phyloP scores from a whole-genome alignment of 2,888 invertebrate genomes.

The Drosophila colorata region DNA sequence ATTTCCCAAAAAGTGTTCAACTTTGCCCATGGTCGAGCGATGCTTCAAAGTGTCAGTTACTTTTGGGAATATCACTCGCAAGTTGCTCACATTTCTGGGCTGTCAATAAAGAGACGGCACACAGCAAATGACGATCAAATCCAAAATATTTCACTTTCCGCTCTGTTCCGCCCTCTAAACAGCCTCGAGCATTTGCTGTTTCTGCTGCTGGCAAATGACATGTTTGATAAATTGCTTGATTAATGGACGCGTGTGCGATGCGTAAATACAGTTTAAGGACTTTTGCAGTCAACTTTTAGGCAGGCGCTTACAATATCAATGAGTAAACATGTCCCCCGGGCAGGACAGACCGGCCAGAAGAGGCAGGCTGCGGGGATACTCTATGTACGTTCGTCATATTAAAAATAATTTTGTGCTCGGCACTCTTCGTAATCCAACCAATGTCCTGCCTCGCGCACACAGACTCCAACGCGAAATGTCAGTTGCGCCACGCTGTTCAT shows the following conservation, averaged over 20 bases:
- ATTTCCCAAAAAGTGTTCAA: neutral
- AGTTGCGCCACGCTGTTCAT: conserved; percentile 63
- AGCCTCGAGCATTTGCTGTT: neutral
- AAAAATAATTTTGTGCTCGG: conserved; percentile 61
- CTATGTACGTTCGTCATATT: conserved; percentile 52
- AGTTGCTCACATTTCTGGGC: conserved; percentile 28
- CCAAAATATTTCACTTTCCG: conserved; percentile 1
- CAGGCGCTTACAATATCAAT: conserved; percentile 52
- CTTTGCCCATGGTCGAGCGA: neutral
- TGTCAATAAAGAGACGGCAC: conserved; percentile 21
- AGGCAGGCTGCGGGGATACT: conserved; percentile 27
- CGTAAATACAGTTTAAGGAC: conserved; percentile 74
- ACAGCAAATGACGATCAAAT: conserved; percentile 26
- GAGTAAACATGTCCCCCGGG: conserved; percentile 14
- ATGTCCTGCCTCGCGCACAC: conserved; percentile 19
- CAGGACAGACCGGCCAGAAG: neutral
- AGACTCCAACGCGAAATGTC: conserved; percentile 49
- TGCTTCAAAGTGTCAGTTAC: conserved; percentile 33
- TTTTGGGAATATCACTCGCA: conserved; percentile 12
- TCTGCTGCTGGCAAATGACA: conserved; percentile 53
- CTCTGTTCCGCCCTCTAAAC: neutral
- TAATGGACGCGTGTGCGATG: conserved; percentile 70
- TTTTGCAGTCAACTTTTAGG: conserved; percentile 45
- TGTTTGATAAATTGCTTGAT: conserved; percentile 80
- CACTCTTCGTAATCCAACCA: conserved; percentile 37